Base-by-base conservation (phyloP, 30 jellyfish, hydroid and myxozoan genomes). In the Hydractinia echinata region DNA sequence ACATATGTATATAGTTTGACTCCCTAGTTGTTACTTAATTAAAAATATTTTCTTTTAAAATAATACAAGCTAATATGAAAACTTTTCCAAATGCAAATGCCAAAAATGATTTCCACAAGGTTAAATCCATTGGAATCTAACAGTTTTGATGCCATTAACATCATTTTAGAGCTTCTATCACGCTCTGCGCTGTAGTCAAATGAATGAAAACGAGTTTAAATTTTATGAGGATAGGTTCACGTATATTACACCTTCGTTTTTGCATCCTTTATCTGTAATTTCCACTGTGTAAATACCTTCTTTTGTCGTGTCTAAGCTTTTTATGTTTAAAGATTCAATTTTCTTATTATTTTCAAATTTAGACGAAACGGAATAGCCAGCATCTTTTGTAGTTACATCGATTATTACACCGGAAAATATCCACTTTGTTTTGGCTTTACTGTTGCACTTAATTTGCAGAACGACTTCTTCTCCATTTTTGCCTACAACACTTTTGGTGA, bases 231-330 rank as follows among this genome's bases (percentile, higher is more conserved):
- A 30, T 30, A 64, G 3, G 16, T 64, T 64, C 18, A 64, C 8
- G 39, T 64, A 4, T n/a, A 64, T 64, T 6, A 64, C 51, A n/a
- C 39, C 39, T 64, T 64, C 6, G 6, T 64, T 64, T 64, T n/a
- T 64, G 16, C 74, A 64, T 44, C 74, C 74, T n/a, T 64, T 6
- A 64, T n/a, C 74, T 1, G 39, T 13, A 4, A 51, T 67, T 13
- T 74, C 67, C 15, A 58, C 68, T 5, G 83, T 20, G 14, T 74
- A 74, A 55, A 74, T 74, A 10, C 83, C 83, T 74, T 21, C 83
- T 5, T 8, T 18, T 4, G 15, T 55, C 66, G 4, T 55, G 20
- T 74, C 61, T 44, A 74, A 30, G 14, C 21, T 49, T 74, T 48
- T 53, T 9, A 74, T 74, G 1, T 4, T 30, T 48, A 74, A 13